These are phyloP conservation scores for Eurystomus glaucurus DNA, from an alignment of 2,797 vertebrate species.

Conservation along the genomic window DNA sequence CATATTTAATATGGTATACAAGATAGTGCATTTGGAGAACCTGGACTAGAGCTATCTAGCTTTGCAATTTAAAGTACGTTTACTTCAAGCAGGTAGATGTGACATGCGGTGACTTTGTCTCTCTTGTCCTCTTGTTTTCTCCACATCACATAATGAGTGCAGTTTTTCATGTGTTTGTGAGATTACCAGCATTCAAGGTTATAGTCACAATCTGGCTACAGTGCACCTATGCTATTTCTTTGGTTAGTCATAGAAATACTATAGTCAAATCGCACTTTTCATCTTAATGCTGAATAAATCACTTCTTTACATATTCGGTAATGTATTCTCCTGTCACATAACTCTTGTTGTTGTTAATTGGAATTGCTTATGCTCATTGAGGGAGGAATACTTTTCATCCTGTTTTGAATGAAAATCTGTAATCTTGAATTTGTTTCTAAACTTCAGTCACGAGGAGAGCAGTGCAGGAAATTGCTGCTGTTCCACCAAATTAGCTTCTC, in stretches of 20 bases:
- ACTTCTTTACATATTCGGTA: slow-evolving; percentile 64
- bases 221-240: background rate
- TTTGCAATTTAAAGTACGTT: background rate
- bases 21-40: background rate
- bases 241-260: slow-evolving; percentile 13
- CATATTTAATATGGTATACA: background rate
- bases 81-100: background rate
- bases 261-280: background rate
- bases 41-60: background rate
- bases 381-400: slow-evolving; percentile 74
- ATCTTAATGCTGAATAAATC: slow-evolving; percentile 44
- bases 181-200: background rate
- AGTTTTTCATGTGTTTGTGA: background rate
- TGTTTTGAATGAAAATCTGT: slow-evolving; percentile 72
- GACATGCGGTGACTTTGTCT: background rate
- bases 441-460: slow-evolving; percentile 80
- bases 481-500: slow-evolving; percentile 84
- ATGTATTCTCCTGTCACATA: slow-evolving; percentile 72
- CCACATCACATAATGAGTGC: background rate
- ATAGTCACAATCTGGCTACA: background rate
- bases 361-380: slow-evolving; percentile 79
- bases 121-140: background rate
- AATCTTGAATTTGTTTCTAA: slow-evolving; percentile 83
- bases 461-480: slow-evolving; percentile 80
- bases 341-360: slow-evolving; percentile 79